These are phyloP conservation scores for Pachyrhynchus sulphureomaculatus DNA, from an alignment of 1,140 invertebrate species.

Conservation along the genomic window DNA sequence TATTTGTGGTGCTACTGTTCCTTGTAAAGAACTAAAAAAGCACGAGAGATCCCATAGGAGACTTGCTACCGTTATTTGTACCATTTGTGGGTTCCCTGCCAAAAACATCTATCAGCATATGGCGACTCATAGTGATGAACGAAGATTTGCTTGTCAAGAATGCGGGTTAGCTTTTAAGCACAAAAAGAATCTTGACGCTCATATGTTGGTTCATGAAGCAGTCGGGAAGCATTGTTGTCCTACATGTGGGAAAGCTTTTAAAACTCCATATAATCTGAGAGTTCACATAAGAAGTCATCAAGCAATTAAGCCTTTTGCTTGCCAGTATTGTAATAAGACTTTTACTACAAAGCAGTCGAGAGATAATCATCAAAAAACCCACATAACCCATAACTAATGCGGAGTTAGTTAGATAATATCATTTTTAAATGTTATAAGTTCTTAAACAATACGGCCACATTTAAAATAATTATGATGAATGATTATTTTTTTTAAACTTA, in stretches of 20 bases:
- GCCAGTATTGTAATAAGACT: conserved; percentile 57
- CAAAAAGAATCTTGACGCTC: conserved; percentile 46
- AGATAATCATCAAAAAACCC: conserved; percentile 46
- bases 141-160: conserved; percentile 30
- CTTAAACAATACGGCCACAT: no score
- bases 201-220: conserved; percentile 68
- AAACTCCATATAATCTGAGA: conserved; percentile 56
- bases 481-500: no score
- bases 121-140: conserved; percentile 19
- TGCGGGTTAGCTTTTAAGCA: conserved; percentile 42
- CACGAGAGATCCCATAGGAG: conserved; percentile 22
- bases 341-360: conserved; percentile 49
- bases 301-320: conserved; percentile 53
- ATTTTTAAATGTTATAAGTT: no score
- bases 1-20: conserved; percentile 9
- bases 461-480: no score
- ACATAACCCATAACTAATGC: not conserved
- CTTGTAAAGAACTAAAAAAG: conserved; percentile 1
- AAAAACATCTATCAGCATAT: conserved; percentile 30
- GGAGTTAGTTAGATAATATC: no score
- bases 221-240: conserved; percentile 53
- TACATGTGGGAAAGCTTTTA: conserved; percentile 59
- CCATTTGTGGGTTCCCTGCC: conserved; percentile 13
- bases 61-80: conserved; percentile 2
- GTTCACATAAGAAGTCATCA: conserved; percentile 54